phyloP scores from a whole-genome alignment of 1,140 invertebrate genomes.

The Spodoptera frugiperda region DNA sequence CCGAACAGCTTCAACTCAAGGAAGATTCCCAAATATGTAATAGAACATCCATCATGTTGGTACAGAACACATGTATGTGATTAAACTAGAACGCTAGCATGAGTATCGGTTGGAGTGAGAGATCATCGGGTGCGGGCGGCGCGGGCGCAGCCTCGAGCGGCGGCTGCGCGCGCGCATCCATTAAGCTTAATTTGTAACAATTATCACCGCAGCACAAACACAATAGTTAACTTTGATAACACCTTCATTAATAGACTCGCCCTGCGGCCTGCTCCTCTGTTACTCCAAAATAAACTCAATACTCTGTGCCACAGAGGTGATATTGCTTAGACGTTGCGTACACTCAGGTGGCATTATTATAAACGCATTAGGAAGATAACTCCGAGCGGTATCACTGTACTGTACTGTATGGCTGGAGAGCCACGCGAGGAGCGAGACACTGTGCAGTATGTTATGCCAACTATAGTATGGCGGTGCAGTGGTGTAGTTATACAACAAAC shows the following conservation, averaged over 20 bases:
- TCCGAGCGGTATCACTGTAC: no score
- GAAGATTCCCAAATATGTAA: background rate
- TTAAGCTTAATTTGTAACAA: constrained; percentile 71
- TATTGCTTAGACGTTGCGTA: background rate
- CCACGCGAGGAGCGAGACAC: no score
- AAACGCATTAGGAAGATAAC: constrained; percentile 57
- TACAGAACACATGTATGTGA: constrained; percentile 16
- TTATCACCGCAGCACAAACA: constrained; percentile 62
- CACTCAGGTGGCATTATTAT: constrained; percentile 59
- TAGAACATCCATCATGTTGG: constrained; percentile 27
- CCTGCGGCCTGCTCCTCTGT: constrained; percentile 32
- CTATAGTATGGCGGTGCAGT: no score
- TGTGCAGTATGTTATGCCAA: no score
- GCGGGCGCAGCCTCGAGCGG: constrained; percentile 14
- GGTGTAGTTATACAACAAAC: no score
- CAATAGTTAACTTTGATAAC: constrained; percentile 66
- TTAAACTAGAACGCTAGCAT: constrained; percentile 15
- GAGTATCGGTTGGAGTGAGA: no score
- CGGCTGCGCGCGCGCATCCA: constrained; percentile 45
- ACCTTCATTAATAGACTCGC: constrained; percentile 68
- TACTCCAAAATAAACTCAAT: background rate
- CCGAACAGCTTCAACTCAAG: no score
- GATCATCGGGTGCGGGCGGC: background rate
- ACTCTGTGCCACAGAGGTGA: background rate
- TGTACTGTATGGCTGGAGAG: no score